Conservation (phyloP, 2,797 vertebrate genomes). For the Jordanella pulchra region DNA sequence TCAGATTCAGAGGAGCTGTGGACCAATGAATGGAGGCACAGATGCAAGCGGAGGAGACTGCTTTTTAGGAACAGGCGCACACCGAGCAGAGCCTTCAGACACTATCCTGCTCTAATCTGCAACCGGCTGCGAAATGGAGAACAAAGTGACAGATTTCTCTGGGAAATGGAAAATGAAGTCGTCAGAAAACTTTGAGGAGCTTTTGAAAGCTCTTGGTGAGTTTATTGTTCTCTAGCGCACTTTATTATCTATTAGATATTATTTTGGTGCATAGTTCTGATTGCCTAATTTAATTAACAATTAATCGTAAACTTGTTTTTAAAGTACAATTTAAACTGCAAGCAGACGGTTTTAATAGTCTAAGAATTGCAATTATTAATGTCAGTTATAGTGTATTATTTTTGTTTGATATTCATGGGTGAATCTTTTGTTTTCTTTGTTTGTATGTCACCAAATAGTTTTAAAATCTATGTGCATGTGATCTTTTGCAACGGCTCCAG, state of each 20-base stretch:
- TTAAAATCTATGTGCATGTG: background rate
- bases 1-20: conserved; percentile 38
- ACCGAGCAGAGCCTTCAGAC: conserved; percentile 9
- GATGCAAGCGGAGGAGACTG: conserved; percentile 50
- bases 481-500: background rate
- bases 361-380: background rate
- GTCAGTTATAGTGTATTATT: background rate
- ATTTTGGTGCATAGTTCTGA: background rate
- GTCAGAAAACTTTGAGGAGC: conserved; percentile 92
- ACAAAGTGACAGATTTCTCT: conserved; percentile 84
- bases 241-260: background rate
- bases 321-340: background rate
- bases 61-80: conserved; percentile 18
- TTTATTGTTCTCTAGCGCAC: conserved; percentile 10
- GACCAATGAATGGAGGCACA: conserved; percentile 65
- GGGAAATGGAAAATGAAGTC: conserved; percentile 92
- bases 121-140: conserved; percentile 52
- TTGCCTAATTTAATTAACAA: too few relatives aligned
- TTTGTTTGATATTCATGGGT: background rate
- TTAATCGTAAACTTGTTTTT: background rate
- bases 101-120: background rate
- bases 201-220: conserved; percentile 89
- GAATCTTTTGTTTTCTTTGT: background rate
- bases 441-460: background rate
- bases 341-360: background rate